Base-by-base conservation (phyloP, 2,113 vertebrate genomes). In the Cyphomyrus discorhynchus region DNA sequence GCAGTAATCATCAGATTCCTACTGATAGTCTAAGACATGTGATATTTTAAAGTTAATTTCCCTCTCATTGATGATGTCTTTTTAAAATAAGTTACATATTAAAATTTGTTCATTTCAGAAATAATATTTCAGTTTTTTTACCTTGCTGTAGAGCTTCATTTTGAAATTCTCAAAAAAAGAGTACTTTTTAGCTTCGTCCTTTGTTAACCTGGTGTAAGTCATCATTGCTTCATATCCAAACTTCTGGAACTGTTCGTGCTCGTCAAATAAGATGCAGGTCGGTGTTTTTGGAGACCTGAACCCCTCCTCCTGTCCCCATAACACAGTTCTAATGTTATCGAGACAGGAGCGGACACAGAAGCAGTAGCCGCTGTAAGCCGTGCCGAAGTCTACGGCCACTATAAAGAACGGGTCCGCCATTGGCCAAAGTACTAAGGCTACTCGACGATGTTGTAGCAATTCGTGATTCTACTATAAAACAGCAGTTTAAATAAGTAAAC, bases 131-230 rank as follows among this genome's bases (percentile, higher is more conserved):
- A n/a, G n/a, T n/a, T n/a, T n/a, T n/a, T 0, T 91, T 92, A 93
- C 92, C 0, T 1, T 91, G 53, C 86, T 56, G 90, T 94, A 94
- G 21, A 95, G 89, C 0, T 91, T 13, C 93, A 93, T 94, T 90
- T 93, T 93, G 88, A 95, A 94, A 88, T 77, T 85, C 21, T 56
- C 66, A 89, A 95, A 95, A 90, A 92, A 93, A 52, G 91, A 93
- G 46, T 42, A 42, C 50, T 7, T 89, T 87, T 1, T 19, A 89
- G 91, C 88, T 70, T 92, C 58, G 0, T 42, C 2, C 47, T 85
- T 35, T 13, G n/a, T 0, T 90, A 92, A 80, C 0, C 0, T 92
- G 10, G 82, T 35, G 83, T 94, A 95, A 7, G 58, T 53, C 74
- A 47, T 92, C 83, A 93, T 62, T 53, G 93, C 92, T 56, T 93